These are phyloP conservation scores for Drosophila subpulchrella DNA, from an alignment of 1,140 invertebrate genomes.

Conservation along the genomic window DNA sequence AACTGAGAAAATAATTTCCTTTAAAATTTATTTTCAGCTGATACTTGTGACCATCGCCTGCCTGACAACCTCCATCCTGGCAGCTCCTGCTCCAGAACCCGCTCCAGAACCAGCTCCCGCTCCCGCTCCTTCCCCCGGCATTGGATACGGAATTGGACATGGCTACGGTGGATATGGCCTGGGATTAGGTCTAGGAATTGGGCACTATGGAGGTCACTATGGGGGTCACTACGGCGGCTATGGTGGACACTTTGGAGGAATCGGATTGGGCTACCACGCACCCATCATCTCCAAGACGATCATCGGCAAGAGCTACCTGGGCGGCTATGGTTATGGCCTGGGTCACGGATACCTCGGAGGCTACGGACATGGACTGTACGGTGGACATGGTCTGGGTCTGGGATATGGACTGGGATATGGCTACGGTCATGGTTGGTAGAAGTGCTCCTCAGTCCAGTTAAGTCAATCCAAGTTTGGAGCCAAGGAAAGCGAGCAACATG, in stretches of 20 bases:
- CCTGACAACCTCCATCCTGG: conserved; percentile 39
- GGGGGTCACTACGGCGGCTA: conserved; percentile 15
- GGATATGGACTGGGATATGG: conserved; percentile 72
- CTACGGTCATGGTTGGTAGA: conserved; percentile 57
- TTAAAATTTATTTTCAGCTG: conserved; percentile 21
- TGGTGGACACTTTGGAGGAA: conserved; percentile 48
- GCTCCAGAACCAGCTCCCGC: conserved; percentile 47
- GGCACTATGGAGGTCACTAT: conserved; percentile 29
- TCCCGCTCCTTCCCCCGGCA: conserved; percentile 51
- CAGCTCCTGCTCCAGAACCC: conserved; percentile 54
- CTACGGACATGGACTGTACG: conserved; percentile 70
- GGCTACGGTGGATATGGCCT: conserved; percentile 60
- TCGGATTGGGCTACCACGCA: conserved; percentile 60
- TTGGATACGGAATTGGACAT: conserved; percentile 69
- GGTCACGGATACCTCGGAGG: conserved; percentile 64
- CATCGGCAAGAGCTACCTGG: conserved; percentile 73
- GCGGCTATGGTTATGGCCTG: conserved; percentile 61
- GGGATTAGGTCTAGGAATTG: conserved; percentile 50
- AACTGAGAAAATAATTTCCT: not conserved
- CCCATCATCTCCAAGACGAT: conserved; percentile 77
- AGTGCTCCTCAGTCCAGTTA: not conserved
- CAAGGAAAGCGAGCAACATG: conserved; percentile 34
- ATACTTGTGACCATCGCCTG: conserved; percentile 49
- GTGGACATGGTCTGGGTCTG: conserved; percentile 59
- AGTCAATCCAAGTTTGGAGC: not conserved